Conservation (phyloP, 2,113 vertebrate genomes). For the Malurus cyaneus region DNA sequence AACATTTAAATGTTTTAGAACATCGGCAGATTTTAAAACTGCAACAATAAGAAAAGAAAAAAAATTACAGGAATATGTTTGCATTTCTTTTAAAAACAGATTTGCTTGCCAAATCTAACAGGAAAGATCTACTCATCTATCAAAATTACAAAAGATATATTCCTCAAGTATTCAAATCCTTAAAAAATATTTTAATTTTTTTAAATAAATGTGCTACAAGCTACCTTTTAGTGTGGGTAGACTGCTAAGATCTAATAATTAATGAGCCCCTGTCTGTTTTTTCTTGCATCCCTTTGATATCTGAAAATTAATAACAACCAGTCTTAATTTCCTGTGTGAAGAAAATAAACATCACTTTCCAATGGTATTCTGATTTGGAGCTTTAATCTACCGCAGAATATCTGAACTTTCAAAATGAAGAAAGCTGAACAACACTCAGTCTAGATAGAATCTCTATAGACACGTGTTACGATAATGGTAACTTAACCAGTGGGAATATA, state of each 20-base stretch:
- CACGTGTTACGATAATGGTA: background rate
- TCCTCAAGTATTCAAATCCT: slow-evolving; percentile 38
- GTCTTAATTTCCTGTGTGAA: slow-evolving; percentile 67
- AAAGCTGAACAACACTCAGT: slow-evolving; percentile 23
- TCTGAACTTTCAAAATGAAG: slow-evolving; percentile 36
- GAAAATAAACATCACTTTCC: slow-evolving; percentile 13
- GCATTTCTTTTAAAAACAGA: slow-evolving; percentile 27
- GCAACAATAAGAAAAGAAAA: background rate
- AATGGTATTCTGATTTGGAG: background rate
- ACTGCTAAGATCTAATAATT: slow-evolving; percentile 63
- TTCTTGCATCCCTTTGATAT: slow-evolving; percentile 13
- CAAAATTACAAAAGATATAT: slow-evolving; percentile 26
- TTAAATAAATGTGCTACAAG: slow-evolving; percentile 3
- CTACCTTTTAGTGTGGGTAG: slow-evolving; percentile 16
- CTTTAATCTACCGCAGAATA: background rate
- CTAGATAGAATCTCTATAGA: slow-evolving; percentile 34
- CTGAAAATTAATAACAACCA: slow-evolving; percentile 46
- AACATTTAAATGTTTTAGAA: background rate
- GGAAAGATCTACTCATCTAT: slow-evolving; percentile 38
- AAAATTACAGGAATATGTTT: slow-evolving; percentile 14
- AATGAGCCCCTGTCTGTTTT: slow-evolving; percentile 16
- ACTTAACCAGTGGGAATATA: slow-evolving; percentile 22
- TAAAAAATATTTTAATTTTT: slow-evolving; percentile 24
- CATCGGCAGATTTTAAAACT: background rate
- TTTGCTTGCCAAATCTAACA: slow-evolving; percentile 31